A percentile compares a stretch with the other conserved stretches of the same genome.
phyloP scores from a whole-genome alignment of 2,797 vertebrate genomes.

The Gallirallus australis region DNA sequence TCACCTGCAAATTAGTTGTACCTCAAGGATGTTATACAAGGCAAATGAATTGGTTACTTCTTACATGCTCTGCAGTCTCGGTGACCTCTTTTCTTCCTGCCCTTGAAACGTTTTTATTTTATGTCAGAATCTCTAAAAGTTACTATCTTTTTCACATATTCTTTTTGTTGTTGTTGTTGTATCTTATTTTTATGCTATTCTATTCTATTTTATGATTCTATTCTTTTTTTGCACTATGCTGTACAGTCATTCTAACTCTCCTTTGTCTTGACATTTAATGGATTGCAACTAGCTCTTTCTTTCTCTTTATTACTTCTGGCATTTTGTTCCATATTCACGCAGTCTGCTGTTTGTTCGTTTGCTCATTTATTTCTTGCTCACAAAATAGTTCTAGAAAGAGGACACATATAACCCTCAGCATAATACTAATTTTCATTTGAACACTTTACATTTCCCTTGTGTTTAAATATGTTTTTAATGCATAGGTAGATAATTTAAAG shows the following conservation, averaged over 20 bases:
- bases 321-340: background rate
- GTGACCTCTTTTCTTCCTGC: background rate
- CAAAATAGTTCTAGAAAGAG: background rate
- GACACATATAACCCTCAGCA: background rate
- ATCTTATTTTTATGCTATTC: background rate
- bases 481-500: background rate
- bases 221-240: background rate
- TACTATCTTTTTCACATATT: background rate
- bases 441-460: background rate
- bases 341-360: background rate
- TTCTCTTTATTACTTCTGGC: background rate
- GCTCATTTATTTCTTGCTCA: background rate
- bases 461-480: background rate
- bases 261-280: background rate
- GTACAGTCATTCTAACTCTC: background rate
- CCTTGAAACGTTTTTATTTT: background rate
- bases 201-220: background rate
- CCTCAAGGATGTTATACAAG: constrained; percentile 14
- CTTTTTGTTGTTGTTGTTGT: background rate
- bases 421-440: constrained; percentile 29
- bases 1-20: constrained; percentile 27
- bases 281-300: background rate
- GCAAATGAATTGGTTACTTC: background rate
- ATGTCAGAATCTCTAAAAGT: background rate
- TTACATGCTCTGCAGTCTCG: background rate